These are phyloP conservation scores for Yponomeuta sedellus DNA, from an alignment of 2,888 invertebrate species.

Conservation along the genomic window DNA sequence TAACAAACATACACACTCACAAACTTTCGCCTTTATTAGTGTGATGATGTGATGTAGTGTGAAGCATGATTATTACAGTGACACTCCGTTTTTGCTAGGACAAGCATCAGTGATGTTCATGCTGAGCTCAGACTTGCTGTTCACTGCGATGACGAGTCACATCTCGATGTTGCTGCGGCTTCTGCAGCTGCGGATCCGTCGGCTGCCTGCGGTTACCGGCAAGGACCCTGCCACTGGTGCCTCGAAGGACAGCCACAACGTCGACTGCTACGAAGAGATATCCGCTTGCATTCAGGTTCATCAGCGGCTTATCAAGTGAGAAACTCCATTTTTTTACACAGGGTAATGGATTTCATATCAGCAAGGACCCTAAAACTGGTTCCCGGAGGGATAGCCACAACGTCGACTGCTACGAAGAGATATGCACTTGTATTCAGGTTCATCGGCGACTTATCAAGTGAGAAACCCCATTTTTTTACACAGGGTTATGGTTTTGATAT, in stretches of 20 bases:
- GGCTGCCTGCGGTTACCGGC: conserved; percentile 25
- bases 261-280: conserved; percentile 44
- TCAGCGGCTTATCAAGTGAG: conserved; percentile 54
- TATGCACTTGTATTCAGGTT: conserved; percentile 43
- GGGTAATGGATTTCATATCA: neutral
- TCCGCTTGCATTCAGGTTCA: conserved; percentile 47
- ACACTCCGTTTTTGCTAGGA: neutral
- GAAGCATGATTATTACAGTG: too few relatives aligned
- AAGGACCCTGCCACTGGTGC: neutral
- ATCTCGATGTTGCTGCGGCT: conserved; percentile 54
- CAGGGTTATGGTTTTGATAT: neutral
- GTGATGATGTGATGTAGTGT: too few relatives aligned
- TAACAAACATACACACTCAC: too few relatives aligned
- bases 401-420: conserved; percentile 41
- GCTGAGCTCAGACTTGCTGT: conserved; percentile 53
- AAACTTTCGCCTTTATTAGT: too few relatives aligned
- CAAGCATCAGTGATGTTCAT: conserved; percentile 26
- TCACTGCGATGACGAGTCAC: conserved; percentile 59
- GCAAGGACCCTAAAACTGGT: neutral
- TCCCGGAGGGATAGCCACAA: neutral
- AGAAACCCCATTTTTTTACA: conserved; percentile 26
- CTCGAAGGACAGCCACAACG: neutral
- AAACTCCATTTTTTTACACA: conserved; percentile 20
- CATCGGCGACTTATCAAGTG: conserved; percentile 56
- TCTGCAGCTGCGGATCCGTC: conserved; percentile 48